Percentiles rank a stretch among this genome's conserved stretches.
Evolutionary conservation across 2,797 vertebrate genomes (phyloP).

Genomic region (Anas flavirostris): DNA sequence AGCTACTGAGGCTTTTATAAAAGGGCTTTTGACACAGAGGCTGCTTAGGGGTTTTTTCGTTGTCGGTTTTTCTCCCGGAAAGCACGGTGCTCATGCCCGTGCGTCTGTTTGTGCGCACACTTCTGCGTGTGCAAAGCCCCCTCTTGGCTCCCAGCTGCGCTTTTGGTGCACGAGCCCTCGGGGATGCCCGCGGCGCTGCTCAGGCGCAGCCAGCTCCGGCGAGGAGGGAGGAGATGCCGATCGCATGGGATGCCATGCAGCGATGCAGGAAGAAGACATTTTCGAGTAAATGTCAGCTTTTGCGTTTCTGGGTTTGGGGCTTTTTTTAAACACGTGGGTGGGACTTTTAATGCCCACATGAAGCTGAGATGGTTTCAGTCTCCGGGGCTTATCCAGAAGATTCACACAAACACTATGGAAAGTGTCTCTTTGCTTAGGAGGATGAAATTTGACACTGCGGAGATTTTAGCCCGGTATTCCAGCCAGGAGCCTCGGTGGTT

Average conservation of each 20-base stretch:
- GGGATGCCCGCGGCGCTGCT: not conserved
- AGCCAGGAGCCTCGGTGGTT: not conserved
- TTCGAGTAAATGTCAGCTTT: constrained; percentile 57
- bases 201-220: not conserved
- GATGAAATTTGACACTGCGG: constrained; percentile 23
- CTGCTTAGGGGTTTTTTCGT: not conserved
- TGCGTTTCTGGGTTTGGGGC: constrained; percentile 48
- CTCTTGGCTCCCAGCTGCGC: not conserved
- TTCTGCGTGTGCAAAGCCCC: not conserved
- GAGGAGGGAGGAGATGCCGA: not conserved
- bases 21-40: constrained; percentile 62
- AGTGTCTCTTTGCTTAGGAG: constrained; percentile 48
- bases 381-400: constrained; percentile 36
- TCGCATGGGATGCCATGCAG: constrained; percentile 9
- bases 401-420: constrained; percentile 51
- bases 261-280: constrained; percentile 35
- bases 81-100: not conserved
- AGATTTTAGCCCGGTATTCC: constrained; percentile 30
- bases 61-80: not conserved
- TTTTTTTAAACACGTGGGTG: constrained; percentile 46
- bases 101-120: not conserved
- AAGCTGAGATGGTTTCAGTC: constrained; percentile 22
- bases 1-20: constrained; percentile 54
- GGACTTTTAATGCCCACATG: constrained; percentile 49
- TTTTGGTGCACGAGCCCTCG: not conserved